Conservation (phyloP, 2,888 invertebrate genomes). For the Hyposoter didymator region DNA sequence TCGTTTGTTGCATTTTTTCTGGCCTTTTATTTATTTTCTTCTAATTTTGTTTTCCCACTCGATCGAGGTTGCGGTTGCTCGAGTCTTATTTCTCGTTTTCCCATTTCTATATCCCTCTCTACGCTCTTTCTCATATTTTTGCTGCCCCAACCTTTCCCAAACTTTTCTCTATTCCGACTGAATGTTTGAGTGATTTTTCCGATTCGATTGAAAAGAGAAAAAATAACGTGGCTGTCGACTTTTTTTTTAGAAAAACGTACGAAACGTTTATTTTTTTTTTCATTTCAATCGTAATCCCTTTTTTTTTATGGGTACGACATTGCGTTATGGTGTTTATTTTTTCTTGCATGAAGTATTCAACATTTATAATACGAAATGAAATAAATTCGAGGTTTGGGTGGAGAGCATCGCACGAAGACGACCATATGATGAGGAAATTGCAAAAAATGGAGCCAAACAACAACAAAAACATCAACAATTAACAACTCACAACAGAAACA, state of each 20-base stretch:
- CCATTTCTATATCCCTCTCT: not conserved
- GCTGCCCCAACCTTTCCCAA: slow-evolving; percentile 12
- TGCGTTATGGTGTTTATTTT: slow-evolving; percentile 25
- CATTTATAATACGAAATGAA: not conserved
- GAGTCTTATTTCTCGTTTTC: slow-evolving; percentile 22
- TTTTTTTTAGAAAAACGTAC: not conserved
- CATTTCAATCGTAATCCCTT: slow-evolving; percentile 1
- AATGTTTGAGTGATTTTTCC: slow-evolving; percentile 21
- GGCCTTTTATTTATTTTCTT: slow-evolving; percentile 38
- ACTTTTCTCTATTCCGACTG: slow-evolving; percentile 8
- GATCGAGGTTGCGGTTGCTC: slow-evolving; percentile 46
- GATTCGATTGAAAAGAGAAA: slow-evolving; percentile 17
- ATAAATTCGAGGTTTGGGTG: slow-evolving; percentile 58
- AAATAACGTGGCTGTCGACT: not conserved
- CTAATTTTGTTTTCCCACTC: slow-evolving; percentile 28
- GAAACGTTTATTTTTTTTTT: slow-evolving; percentile 8
- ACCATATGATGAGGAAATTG: slow-evolving; percentile 34
- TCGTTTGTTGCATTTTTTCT: slow-evolving; percentile 38
- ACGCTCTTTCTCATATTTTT: not conserved
- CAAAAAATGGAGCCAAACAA: slow-evolving; percentile 39
- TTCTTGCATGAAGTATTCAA: slow-evolving; percentile 41
- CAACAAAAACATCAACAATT: slow-evolving; percentile 44
- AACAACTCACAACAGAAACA: slow-evolving; percentile 34
- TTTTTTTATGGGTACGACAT: slow-evolving; percentile 8
- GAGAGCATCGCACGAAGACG: slow-evolving; percentile 71